phyloP scores from a whole-genome alignment of 2,888 invertebrate genomes.

The Heliconius ismenius region DNA sequence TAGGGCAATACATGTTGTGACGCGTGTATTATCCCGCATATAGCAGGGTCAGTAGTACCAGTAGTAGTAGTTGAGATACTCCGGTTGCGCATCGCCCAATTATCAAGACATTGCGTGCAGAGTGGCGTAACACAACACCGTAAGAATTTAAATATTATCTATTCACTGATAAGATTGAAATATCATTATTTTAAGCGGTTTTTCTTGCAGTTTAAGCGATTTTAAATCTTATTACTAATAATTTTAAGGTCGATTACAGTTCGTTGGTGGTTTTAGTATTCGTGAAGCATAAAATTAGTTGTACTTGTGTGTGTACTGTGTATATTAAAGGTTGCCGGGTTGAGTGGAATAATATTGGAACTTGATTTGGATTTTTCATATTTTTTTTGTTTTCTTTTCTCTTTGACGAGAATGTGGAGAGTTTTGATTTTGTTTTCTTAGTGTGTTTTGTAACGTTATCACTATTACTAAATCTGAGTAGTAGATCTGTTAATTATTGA shows the following conservation, averaged over 20 bases:
- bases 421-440: neutral
- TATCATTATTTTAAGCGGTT: conserved; percentile 21
- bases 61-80: neutral
- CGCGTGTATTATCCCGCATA: neutral
- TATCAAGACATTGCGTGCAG: neutral
- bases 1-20: too few species aligned
- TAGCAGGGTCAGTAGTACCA: neutral
- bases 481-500: too few species aligned
- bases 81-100: neutral
- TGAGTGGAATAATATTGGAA: conserved; percentile 56
- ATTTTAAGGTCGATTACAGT: conserved; percentile 40
- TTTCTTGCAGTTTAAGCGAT: conserved; percentile 9
- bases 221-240: conserved; percentile 41
- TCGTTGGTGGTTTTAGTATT: conserved; percentile 47
- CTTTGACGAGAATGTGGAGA: neutral
- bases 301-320: conserved; percentile 67
- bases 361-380: conserved; percentile 46
- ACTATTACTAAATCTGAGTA: too few species aligned
- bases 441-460: neutral
- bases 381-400: neutral
- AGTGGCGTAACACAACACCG: neutral
- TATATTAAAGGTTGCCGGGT: conserved; percentile 67
- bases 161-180: conserved; percentile 17
- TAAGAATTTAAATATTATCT: conserved; percentile 18
- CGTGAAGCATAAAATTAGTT: conserved; percentile 63